Conservation (phyloP, 2,113 vertebrate species). For the Syngnathoides biaculeatus region DNA sequence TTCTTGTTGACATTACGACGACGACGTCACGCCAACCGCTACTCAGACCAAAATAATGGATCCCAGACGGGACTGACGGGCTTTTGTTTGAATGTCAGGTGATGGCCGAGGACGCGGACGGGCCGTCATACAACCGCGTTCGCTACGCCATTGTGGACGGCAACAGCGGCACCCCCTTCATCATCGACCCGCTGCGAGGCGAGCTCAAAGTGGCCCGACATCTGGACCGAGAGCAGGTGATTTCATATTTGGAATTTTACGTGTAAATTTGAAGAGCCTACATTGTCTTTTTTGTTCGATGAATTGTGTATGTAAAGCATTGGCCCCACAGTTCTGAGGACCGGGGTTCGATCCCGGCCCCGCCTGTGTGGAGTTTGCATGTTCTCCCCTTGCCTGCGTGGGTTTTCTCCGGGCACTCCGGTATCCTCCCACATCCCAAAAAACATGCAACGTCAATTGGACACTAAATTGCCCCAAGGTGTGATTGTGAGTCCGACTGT, state of each 20-base stretch:
- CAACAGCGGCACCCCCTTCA: slow-evolving; percentile 90
- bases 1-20: too few species aligned
- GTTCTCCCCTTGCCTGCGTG: too few species aligned
- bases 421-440: too few species aligned
- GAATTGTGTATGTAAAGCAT: background rate
- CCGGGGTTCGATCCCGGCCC: too few species aligned
- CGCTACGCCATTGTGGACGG: slow-evolving; percentile 86
- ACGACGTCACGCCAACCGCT: too few species aligned
- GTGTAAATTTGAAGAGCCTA: background rate
- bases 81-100: slow-evolving; percentile 72
- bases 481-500: too few species aligned
- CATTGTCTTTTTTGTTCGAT: background rate
- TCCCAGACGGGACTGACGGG: background rate
- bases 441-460: too few species aligned
- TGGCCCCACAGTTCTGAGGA: too few species aligned
- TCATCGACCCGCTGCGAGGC: slow-evolving; percentile 83
- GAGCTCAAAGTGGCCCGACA: slow-evolving; percentile 88
- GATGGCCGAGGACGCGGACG: slow-evolving; percentile 88
- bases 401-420: too few species aligned
- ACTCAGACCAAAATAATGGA: background rate
- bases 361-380: too few species aligned
- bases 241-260: background rate
- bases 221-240: slow-evolving; percentile 90
- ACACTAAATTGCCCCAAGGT: too few species aligned
- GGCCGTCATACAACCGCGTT: slow-evolving; percentile 82